Percentiles rank a stretch among this genome's conserved stretches.
Conservation (phyloP, 2,797 vertebrate species). For the Dendrocincla fuliginosa region DNA sequence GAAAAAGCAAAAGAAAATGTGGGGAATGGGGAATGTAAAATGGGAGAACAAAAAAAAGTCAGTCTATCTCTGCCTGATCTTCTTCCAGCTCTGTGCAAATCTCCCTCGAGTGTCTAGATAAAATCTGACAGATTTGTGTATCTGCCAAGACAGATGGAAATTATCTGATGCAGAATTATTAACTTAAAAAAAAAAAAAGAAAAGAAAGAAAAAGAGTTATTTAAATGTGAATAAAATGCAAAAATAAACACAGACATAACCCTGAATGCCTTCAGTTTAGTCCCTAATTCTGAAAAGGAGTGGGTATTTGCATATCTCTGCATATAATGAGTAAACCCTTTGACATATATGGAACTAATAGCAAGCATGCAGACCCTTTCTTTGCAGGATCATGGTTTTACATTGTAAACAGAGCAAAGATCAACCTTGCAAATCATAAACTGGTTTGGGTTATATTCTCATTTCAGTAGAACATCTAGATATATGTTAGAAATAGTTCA, state of each 20-base stretch:
- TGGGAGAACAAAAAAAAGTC: background rate
- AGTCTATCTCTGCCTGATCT: background rate
- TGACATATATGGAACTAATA: background rate
- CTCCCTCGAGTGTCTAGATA: background rate
- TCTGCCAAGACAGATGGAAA: background rate
- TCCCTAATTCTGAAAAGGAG: background rate
- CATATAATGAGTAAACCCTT: background rate
- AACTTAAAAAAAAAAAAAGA: background rate
- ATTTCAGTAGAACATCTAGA: background rate
- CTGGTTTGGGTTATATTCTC: background rate
- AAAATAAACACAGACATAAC: background rate
- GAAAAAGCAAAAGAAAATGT: background rate
- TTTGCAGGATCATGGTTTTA: background rate
- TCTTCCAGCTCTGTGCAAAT: background rate
- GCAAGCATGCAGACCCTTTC: background rate
- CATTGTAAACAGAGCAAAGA: background rate
- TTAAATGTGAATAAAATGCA: background rate
- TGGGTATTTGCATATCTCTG: background rate
- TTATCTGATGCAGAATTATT: background rate
- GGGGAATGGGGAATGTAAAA: background rate
- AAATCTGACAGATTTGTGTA: background rate
- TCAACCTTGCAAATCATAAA: background rate
- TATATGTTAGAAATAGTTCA: background rate
- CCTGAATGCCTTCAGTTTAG: background rate
- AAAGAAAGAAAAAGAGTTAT: fast-evolving